Conservation (phyloP, 1,140 invertebrate species). For the Acromyrmex heyeri region DNA sequence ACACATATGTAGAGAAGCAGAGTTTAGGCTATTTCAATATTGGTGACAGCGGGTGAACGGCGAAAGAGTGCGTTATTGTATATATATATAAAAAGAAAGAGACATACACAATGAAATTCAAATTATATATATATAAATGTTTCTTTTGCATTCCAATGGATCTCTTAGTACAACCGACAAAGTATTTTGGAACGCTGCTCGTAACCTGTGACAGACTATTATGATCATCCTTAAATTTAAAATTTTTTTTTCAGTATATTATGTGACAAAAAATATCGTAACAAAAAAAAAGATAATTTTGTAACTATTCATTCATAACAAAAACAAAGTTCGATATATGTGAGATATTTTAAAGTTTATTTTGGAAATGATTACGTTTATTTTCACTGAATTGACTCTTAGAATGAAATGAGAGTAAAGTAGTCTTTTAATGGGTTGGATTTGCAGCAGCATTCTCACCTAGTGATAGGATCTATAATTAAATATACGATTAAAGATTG, state of each 20-base stretch:
- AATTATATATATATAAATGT: constrained; percentile 72
- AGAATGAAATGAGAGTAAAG: neutral
- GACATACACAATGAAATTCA: constrained; percentile 83
- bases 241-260: neutral
- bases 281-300: constrained; percentile 9
- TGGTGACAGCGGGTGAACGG: constrained; percentile 61
- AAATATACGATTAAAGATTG: constrained; percentile 34
- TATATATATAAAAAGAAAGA: constrained; percentile 70
- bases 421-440: constrained; percentile 30
- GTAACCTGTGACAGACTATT: neutral
- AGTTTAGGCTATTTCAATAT: constrained; percentile 77
- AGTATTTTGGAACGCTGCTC: constrained; percentile 52
- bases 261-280: neutral
- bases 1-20: constrained; percentile 67
- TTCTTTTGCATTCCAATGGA: constrained; percentile 81
- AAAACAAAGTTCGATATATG: neutral
- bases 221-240: neutral
- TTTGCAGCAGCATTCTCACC: constrained; percentile 31
- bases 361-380: constrained; percentile 17
- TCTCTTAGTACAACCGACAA: constrained; percentile 70
- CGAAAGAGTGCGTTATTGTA: constrained; percentile 78
- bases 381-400: neutral
- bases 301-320: neutral
- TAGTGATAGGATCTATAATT: constrained; percentile 44
- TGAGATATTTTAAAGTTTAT: neutral